Conservation (phyloP, 2,113 vertebrate genomes). For the Alosa alosa region DNA sequence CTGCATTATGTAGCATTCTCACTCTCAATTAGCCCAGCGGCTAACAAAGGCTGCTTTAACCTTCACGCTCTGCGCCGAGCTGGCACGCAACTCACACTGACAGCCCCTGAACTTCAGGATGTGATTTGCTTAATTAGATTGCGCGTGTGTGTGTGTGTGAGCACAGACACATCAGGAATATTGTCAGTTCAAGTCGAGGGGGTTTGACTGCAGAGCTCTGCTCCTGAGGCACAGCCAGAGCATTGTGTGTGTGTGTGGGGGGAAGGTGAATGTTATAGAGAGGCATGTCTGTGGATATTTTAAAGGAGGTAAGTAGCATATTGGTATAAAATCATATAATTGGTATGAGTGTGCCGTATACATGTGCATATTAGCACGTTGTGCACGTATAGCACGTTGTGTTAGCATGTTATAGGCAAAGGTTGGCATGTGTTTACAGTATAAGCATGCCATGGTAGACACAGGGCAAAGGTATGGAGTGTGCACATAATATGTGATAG, state of each 20-base stretch:
- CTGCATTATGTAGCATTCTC: slow-evolving; percentile 22
- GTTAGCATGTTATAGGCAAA: no score
- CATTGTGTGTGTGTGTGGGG: neutral
- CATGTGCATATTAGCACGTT: no score
- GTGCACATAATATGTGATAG: no score
- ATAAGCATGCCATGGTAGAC: no score
- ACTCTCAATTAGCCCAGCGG: slow-evolving; percentile 12
- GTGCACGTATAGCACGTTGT: no score
- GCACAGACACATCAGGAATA: neutral
- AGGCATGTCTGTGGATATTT: neutral
- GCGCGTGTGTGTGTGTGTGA: neutral
- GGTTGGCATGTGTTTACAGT: no score
- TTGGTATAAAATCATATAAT: no score
- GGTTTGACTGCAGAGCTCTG: neutral
- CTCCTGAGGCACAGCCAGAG: neutral
- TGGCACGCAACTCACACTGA: slow-evolving; percentile 1
- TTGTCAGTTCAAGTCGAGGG: slow-evolving; percentile 1
- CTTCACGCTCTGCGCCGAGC: slow-evolving; percentile 4
- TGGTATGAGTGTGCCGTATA: no score
- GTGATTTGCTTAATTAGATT: slow-evolving; percentile 17
- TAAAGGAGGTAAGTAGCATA: neutral
- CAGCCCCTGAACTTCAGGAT: neutral
- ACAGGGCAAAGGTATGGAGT: no score
- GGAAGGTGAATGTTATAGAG: neutral
- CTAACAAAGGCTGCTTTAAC: slow-evolving; percentile 11